Conservation (phyloP, 1,140 invertebrate species). For the Drosophila yakuba region DNA sequence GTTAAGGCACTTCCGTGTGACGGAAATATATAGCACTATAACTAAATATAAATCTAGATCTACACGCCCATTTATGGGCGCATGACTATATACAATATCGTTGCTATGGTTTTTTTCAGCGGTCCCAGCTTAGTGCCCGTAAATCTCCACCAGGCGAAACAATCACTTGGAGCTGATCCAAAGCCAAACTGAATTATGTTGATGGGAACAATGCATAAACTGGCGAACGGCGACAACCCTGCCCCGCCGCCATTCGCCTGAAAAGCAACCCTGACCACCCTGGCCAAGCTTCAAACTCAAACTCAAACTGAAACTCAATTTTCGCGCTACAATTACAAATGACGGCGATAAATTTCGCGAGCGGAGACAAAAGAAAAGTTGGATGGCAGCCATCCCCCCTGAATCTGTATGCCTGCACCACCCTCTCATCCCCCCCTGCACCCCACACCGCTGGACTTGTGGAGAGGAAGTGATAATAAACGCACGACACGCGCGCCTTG, state of each 20-base stretch:
- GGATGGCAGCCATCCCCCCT: conserved; percentile 36
- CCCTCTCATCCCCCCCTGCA: neutral
- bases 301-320: conserved; percentile 74
- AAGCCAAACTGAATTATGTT: conserved; percentile 76
- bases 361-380: conserved; percentile 72
- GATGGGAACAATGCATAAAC: conserved; percentile 72
- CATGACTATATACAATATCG: conserved; percentile 40
- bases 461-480: conserved; percentile 77
- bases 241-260: neutral
- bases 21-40: conserved; percentile 81
- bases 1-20: conserved; percentile 84
- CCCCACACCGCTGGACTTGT: conserved; percentile 12
- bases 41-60: conserved; percentile 59
- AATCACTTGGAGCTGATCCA: conserved; percentile 74
- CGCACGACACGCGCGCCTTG: conserved; percentile 78
- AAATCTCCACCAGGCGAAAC: conserved; percentile 69
- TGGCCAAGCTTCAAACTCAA: conserved; percentile 76
- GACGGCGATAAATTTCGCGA: conserved; percentile 76
- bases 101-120: conserved; percentile 1
- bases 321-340: conserved; percentile 82
- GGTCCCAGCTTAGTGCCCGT: conserved; percentile 70
- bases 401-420: neutral
- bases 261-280: conserved; percentile 17
- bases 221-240: conserved; percentile 20
- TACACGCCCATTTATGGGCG: conserved; percentile 36